Evolutionary conservation across 2,797 vertebrate genomes (phyloP), one percentile per base, ranked within the genome.

Genomic region (Antennarius maculatus): DNA sequence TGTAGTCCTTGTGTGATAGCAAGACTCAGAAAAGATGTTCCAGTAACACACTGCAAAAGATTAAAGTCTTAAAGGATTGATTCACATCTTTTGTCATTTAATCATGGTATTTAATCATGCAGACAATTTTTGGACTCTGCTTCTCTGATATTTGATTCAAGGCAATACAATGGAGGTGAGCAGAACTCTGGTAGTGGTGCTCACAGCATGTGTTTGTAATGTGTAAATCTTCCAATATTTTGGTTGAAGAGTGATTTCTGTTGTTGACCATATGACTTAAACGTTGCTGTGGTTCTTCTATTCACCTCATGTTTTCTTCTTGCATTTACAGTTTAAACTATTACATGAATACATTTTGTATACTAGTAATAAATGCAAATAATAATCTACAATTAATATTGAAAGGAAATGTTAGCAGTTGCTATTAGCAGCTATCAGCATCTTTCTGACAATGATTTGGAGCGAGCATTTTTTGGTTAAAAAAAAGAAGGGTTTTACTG

Each of bases 1-100:
- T 76, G 84, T 88, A 86, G 90, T 71, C 56, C 69, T 29, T 67
- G 76, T 46, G 71, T 77, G 82, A 90, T 67, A 66, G 86, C 69
- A 80, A 80, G 28, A 46, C 48, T 23, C 8, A 14, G 39, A 28
- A 45, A 57, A 43, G 14, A 28, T 29, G 23, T 57, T 45, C 29
- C 23, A 57, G n/a, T 6, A 11, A 39, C 9, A n/a, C 10, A 16
- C 17, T 45, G 16, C 11, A 0, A 10, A 34, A 27, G 7, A 39
- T 18, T 1, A 27, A 39, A 7, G 10, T 5, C 7, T 49, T 50
- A 42, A 56, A 41, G 37, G 47, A 8, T 13, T 57, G 27, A 11
- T 29, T 17, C 41, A 18, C 1, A 9, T 42, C 10, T 14, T 42
- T 34, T 34, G 31, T 34, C 31, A 34, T 23, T 23, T 23, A 23